phyloP scores from a whole-genome alignment of 1,140 invertebrate genomes.

The Drosophila varians region DNA sequence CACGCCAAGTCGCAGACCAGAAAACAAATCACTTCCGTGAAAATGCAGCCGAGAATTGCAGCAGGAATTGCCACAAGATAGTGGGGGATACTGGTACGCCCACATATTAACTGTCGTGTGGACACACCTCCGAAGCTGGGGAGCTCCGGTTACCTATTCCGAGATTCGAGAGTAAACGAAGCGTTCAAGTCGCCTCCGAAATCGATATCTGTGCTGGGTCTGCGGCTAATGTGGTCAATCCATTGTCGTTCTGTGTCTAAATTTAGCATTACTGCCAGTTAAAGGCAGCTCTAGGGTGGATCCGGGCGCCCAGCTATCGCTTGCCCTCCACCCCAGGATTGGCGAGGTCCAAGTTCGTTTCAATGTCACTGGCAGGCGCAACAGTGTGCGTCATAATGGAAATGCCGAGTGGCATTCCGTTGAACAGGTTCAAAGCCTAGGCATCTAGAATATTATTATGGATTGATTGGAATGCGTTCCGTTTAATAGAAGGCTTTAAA shows the following conservation, averaged over 20 bases:
- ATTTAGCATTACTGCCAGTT: constrained; percentile 69
- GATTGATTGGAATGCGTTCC: background rate
- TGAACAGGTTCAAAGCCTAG: constrained; percentile 40
- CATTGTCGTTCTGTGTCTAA: constrained; percentile 40
- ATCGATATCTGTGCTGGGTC: constrained; percentile 61
- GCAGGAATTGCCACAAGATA: constrained; percentile 15
- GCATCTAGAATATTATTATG: constrained; percentile 9
- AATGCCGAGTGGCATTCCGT: constrained; percentile 19
- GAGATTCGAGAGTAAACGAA: constrained; percentile 31
- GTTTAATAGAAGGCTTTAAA: constrained; percentile 13
- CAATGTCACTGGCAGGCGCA: constrained; percentile 58
- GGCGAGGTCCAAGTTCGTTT: constrained; percentile 68
- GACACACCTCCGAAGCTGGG: constrained; percentile 39
- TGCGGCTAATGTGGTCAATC: constrained; percentile 62
- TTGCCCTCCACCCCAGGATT: background rate
- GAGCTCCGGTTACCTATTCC: background rate
- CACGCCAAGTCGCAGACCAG: constrained; percentile 10
- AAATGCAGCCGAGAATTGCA: constrained; percentile 36
- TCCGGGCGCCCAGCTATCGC: background rate
- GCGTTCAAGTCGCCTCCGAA: constrained; percentile 60
- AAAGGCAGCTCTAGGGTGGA: constrained; percentile 14
- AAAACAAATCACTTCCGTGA: constrained; percentile 48
- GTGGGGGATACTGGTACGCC: constrained; percentile 9
- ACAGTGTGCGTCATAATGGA: constrained; percentile 19
- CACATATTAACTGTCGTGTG: constrained; percentile 43